Percentiles rank a stretch among this genome's conserved stretches.
phyloP scores from a whole-genome alignment of 2,888 invertebrate species.

The Julus scandinavius region DNA sequence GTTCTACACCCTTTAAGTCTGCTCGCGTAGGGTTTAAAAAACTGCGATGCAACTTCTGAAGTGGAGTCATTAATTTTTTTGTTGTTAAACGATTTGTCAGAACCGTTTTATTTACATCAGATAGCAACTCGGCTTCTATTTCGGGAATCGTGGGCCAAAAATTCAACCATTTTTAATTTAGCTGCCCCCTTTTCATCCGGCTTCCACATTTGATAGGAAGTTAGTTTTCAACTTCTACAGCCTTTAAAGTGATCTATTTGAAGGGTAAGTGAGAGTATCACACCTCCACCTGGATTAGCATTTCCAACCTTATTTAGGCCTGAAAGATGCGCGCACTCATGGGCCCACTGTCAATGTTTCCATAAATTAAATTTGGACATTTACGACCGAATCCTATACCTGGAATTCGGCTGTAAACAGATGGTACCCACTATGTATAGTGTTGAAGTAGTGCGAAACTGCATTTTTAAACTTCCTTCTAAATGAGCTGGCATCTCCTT shows the following conservation, averaged over 20 bases:
- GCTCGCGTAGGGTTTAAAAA: slow-evolving; percentile 25
- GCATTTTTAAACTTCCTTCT: neutral
- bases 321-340: neutral
- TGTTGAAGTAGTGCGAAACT: slow-evolving; percentile 33
- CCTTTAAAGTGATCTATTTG: neutral
- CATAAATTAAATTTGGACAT: neutral
- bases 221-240: neutral
- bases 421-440: slow-evolving; percentile 25
- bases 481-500: slow-evolving; percentile 12
- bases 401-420: slow-evolving; percentile 23
- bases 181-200: neutral
- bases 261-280: slow-evolving; percentile 17
- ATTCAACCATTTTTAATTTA: slow-evolving; percentile 25
- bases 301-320: neutral
- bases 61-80: slow-evolving; percentile 33
- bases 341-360: slow-evolving; percentile 25
- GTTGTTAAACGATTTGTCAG: slow-evolving; percentile 33
- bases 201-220: slow-evolving; percentile 23
- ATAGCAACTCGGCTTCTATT: slow-evolving; percentile 1
- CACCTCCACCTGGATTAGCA: slow-evolving; percentile 33
- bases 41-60: slow-evolving; percentile 26
- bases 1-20: slow-evolving; percentile 33
- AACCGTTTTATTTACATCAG: slow-evolving; percentile 18
- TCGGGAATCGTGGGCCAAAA: slow-evolving; percentile 10
- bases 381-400: slow-evolving; percentile 33